Evolutionary conservation across 2,113 vertebrate genomes (phyloP).

Genomic region (Ardeotis arabs): DNA sequence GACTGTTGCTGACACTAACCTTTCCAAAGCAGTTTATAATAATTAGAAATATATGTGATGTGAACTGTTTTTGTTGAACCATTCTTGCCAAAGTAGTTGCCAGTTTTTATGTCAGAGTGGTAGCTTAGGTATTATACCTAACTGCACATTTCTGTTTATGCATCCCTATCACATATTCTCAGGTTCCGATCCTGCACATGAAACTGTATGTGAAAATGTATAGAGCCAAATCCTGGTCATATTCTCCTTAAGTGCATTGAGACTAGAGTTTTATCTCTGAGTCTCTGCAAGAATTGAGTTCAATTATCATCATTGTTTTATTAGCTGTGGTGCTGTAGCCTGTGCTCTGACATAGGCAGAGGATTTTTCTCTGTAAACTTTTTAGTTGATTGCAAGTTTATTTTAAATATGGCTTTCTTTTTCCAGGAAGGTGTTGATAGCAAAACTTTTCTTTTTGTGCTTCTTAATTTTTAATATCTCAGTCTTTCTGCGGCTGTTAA

Average conservation of each 20-base stretch:
- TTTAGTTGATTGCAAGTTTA: not conserved
- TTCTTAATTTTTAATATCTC: not conserved
- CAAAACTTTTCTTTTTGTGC: not conserved
- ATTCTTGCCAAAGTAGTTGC: not conserved
- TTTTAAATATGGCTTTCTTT: not conserved
- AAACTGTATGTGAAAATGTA: not conserved
- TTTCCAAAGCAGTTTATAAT: not conserved
- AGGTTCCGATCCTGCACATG: not conserved
- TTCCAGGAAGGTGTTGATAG: not conserved
- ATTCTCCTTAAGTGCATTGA: not conserved
- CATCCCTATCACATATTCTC: not conserved
- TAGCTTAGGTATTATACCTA: accelerated
- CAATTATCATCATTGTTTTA: not conserved
- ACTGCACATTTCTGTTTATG: not conserved
- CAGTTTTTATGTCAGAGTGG: not conserved
- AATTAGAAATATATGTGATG: not conserved
- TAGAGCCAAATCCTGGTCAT: accelerated
- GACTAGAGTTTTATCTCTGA: not conserved
- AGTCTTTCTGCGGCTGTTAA: not conserved
- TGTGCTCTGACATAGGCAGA: not conserved
- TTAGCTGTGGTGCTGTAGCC: not conserved
- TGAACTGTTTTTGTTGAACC: not conserved
- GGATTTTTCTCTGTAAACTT: not conserved
- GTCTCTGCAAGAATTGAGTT: not conserved
- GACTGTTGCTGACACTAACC: not conserved